These are phyloP conservation scores for Drosophila tsacasi DNA, from an alignment of 1,140 invertebrate species.

Conservation along the genomic window DNA sequence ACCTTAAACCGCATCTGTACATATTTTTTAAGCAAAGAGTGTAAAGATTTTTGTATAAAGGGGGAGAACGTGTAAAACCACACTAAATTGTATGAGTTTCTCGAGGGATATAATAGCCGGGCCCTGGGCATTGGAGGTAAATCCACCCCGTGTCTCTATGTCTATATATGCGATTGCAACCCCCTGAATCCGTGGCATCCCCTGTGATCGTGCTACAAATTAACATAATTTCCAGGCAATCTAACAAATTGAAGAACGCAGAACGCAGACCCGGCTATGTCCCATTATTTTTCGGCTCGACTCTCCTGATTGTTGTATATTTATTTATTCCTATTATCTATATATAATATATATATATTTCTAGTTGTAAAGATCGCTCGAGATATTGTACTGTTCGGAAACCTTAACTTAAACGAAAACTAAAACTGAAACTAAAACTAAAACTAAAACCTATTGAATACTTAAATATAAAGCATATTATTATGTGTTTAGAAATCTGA, in stretches of 20 bases:
- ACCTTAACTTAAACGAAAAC: conserved; percentile 39
- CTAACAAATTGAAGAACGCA: conserved; percentile 48
- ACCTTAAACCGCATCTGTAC: conserved; percentile 48
- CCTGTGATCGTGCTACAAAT: conserved; percentile 38
- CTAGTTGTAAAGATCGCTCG: conserved; percentile 32
- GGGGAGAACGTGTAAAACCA: conserved; percentile 14
- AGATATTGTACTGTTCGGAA: conserved; percentile 65
- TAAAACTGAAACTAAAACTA: not conserved
- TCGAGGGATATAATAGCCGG: conserved; percentile 19
- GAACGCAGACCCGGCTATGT: conserved; percentile 25
- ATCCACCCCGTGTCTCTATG: conserved; percentile 29
- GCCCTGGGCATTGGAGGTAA: conserved; percentile 16
- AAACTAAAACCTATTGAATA: conserved; percentile 45
- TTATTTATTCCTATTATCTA: conserved; percentile 61
- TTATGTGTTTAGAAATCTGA: conserved; percentile 66
- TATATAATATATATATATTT: conserved; percentile 20
- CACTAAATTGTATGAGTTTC: conserved; percentile 37
- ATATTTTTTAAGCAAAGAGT: conserved; percentile 58
- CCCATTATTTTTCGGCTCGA: conserved; percentile 6
- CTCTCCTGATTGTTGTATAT: conserved; percentile 50
- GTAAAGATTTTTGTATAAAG: conserved; percentile 20
- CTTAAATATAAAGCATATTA: conserved; percentile 46
- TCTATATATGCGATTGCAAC: conserved; percentile 21
- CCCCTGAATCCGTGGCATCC: conserved; percentile 41
- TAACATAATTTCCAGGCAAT: conserved; percentile 62